These are phyloP conservation scores for Butastur rufipennis DNA, from an alignment of 2,113 vertebrate genomes.

Conservation along the genomic window DNA sequence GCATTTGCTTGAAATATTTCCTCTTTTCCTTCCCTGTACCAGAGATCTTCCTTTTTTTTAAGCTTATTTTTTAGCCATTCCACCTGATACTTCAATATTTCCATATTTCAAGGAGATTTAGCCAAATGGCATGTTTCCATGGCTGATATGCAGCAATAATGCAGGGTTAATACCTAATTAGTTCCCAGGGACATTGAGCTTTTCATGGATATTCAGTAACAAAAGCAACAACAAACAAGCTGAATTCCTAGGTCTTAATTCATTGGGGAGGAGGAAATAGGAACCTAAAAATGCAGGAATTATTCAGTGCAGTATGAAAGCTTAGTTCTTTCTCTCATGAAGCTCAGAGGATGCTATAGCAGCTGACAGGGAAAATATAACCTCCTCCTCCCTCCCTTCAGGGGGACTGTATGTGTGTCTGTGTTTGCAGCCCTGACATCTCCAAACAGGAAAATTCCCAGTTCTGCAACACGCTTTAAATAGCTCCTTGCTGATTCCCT, in stretches of 20 bases:
- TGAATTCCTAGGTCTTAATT: conserved; percentile 51
- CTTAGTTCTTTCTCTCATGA: not conserved
- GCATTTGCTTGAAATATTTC: not conserved
- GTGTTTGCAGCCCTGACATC: conserved; percentile 28
- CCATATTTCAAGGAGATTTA: conserved; percentile 64
- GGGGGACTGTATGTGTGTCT: not conserved
- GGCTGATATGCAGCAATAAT: conserved; percentile 59
- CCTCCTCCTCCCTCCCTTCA: not conserved
- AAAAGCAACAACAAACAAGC: conserved; percentile 65
- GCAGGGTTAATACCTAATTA: conserved; percentile 71
- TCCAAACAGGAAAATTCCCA: conserved; percentile 27
- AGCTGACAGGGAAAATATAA: conserved; percentile 6
- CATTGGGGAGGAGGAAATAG: not conserved
- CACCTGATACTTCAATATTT: conserved; percentile 39
- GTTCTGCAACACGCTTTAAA: conserved; percentile 13
- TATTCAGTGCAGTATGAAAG: not conserved
- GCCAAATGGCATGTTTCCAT: conserved; percentile 42
- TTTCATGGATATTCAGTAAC: conserved; percentile 75
- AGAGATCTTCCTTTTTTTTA: not conserved
- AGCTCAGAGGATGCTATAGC: not conserved
- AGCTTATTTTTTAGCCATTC: conserved; percentile 3
- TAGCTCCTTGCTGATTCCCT: not conserved
- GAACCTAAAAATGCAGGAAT: conserved; percentile 41
- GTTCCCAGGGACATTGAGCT: conserved; percentile 69
- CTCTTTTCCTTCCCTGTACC: not conserved